These are phyloP conservation scores for Chrysoperla carnea DNA, from an alignment of 1,140 invertebrate species.

Conservation along the genomic window DNA sequence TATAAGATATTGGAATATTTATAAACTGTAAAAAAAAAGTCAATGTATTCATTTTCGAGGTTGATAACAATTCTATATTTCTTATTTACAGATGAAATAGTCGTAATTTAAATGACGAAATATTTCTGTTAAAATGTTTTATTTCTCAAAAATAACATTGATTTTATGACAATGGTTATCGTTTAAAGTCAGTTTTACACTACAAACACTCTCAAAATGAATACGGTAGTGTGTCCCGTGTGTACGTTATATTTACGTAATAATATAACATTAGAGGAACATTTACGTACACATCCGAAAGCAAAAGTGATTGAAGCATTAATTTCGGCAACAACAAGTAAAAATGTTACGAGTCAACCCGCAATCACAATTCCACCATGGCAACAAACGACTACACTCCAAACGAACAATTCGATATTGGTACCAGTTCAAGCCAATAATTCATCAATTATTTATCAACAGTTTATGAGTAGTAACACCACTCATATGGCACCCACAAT, in stretches of 20 bases:
- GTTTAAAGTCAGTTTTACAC: too few relatives aligned
- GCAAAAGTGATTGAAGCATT: conserved; percentile 73
- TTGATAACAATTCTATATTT: too few relatives aligned
- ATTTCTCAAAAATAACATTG: too few relatives aligned
- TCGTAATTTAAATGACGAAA: too few relatives aligned
- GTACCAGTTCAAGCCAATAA: conserved; percentile 18
- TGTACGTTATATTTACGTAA: conserved; percentile 64
- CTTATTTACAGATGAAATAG: too few relatives aligned
- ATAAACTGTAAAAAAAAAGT: too few relatives aligned
- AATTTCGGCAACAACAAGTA: conserved; percentile 24
- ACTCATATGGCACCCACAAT: conserved; percentile 17
- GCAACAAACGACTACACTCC: not conserved
- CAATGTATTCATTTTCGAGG: too few relatives aligned
- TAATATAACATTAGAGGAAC: conserved; percentile 58
- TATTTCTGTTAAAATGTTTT: too few relatives aligned
- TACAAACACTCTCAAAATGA: too few relatives aligned
- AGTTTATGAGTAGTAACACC: conserved; percentile 34
- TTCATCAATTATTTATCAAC: conserved; percentile 34
- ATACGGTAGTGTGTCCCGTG: conserved; percentile 39
- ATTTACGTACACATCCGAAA: conserved; percentile 69
- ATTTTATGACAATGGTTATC: too few relatives aligned
- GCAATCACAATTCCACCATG: conserved; percentile 3
- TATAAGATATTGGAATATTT: too few relatives aligned
- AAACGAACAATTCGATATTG: conserved; percentile 15
- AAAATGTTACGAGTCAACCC: conserved; percentile 3